Conservation (phyloP, 2,113 vertebrate genomes). For the Muntiacus muntjak region DNA sequence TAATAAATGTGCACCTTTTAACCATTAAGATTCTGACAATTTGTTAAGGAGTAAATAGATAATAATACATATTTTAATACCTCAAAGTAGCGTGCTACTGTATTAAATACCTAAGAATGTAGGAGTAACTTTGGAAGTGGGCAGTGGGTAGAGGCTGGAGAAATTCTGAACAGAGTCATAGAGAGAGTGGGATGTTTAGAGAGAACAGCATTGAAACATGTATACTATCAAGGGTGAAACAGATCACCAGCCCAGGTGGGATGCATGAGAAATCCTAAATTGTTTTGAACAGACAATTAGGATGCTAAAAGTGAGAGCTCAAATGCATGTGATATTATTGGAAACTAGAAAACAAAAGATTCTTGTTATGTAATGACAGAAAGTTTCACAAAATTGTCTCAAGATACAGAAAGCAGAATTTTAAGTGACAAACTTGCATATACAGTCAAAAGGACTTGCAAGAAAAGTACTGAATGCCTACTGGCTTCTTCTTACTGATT, state of each 20-base stretch:
- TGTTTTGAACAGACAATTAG: background rate
- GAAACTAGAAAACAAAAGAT: background rate
- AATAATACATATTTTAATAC: background rate
- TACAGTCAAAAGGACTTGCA: background rate
- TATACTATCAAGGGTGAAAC: too few relatives aligned
- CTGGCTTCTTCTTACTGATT: background rate
- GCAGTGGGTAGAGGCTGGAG: background rate
- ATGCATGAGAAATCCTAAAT: background rate
- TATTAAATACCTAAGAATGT: background rate
- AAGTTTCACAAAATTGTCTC: background rate
- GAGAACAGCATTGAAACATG: too few relatives aligned
- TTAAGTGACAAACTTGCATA: background rate
- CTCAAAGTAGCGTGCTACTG: background rate
- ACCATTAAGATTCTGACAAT: background rate
- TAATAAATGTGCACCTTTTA: background rate
- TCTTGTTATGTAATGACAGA: background rate
- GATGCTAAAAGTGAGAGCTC: background rate
- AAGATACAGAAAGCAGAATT: background rate
- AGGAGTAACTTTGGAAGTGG: background rate
- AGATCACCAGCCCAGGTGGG: too few relatives aligned
- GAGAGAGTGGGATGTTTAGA: too few relatives aligned
- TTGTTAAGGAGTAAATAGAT: background rate
- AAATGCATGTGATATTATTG: background rate
- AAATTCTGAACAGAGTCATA: background rate
- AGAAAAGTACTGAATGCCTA: background rate